Conservation (phyloP, 2,888 invertebrate species). For the Drosophila ezoana region DNA sequence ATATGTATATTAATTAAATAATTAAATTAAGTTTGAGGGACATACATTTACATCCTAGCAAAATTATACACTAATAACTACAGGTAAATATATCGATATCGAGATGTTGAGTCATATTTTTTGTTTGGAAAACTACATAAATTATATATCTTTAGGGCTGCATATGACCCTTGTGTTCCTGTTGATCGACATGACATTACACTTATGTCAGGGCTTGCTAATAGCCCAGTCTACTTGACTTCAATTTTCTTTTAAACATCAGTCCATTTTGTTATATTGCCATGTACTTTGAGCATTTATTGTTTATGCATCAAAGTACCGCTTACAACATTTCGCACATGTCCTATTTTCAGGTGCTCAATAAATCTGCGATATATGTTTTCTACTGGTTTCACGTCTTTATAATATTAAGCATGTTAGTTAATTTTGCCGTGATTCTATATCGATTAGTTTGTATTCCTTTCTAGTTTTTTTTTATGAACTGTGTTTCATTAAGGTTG, state of each 20-base stretch:
- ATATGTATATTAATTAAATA: slow-evolving; percentile 78
- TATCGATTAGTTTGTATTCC: slow-evolving; percentile 66
- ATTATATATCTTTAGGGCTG: slow-evolving; percentile 61
- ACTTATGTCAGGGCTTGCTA: slow-evolving; percentile 32
- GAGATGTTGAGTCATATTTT: slow-evolving; percentile 73
- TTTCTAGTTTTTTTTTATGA: slow-evolving; percentile 54
- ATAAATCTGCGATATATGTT: slow-evolving; percentile 41
- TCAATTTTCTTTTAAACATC: slow-evolving; percentile 50
- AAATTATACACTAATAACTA: slow-evolving; percentile 81
- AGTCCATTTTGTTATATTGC: slow-evolving; percentile 65
- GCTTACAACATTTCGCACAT: slow-evolving; percentile 73
- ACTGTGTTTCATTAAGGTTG: slow-evolving; percentile 59
- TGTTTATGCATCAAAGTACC: slow-evolving; percentile 61
- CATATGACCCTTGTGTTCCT: slow-evolving; percentile 54
- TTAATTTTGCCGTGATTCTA: slow-evolving; percentile 69
- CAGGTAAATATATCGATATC: slow-evolving; percentile 77
- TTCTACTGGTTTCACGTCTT: slow-evolving; percentile 43
- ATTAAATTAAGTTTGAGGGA: slow-evolving; percentile 80
- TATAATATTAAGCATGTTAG: slow-evolving; percentile 56
- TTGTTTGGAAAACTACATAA: slow-evolving; percentile 72
- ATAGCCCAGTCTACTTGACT: slow-evolving; percentile 55
- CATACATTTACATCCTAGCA: slow-evolving; percentile 82
- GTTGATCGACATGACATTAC: slow-evolving; percentile 53
- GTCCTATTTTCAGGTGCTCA: slow-evolving; percentile 46
- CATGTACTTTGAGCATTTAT: slow-evolving; percentile 60